A percentile compares a stretch with the other conserved stretches of the same genome.
phyloP scores from a whole-genome alignment of 2,113 vertebrate species.

The Delphinapterus leucas region DNA sequence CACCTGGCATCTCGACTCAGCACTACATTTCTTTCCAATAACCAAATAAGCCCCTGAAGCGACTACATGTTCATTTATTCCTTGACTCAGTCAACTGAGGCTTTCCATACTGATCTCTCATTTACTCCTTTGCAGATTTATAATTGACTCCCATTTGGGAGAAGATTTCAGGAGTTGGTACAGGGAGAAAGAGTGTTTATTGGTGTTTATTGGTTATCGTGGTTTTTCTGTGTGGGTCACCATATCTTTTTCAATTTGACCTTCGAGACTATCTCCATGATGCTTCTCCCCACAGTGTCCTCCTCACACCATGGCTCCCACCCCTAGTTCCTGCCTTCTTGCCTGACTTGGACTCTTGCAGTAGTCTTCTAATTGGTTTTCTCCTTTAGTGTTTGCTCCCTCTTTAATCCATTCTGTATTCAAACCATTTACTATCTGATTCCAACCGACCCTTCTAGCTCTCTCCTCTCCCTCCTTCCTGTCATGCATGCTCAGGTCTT shows the following conservation, averaged over 20 bases:
- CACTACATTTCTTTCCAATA: not conserved
- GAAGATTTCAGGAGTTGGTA: not conserved
- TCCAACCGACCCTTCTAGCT: not conserved
- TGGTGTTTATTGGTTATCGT: not conserved
- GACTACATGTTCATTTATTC: not conserved
- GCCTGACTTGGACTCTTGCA: not conserved
- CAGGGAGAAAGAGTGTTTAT: not conserved
- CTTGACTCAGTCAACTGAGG: not conserved
- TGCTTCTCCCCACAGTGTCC: not conserved
- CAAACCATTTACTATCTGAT: not conserved
- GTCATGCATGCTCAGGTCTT: not conserved
- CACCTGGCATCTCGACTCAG: not conserved
- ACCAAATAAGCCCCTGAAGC: not conserved
- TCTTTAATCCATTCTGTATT: not conserved
- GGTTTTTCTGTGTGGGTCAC: not conserved
- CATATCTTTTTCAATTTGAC: not conserved
- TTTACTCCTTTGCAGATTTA: slow-evolving; percentile 4
- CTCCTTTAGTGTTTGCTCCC: not conserved
- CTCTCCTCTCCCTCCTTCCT: not conserved
- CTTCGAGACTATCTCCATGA: not conserved
- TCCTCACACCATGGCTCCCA: not conserved
- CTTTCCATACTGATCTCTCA: slow-evolving; percentile 15
- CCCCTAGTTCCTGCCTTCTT: not conserved
- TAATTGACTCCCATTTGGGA: not conserved
- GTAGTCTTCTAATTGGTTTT: not conserved